Conservation (phyloP, 2,113 vertebrate genomes). For the Callospermophilus lateralis region DNA sequence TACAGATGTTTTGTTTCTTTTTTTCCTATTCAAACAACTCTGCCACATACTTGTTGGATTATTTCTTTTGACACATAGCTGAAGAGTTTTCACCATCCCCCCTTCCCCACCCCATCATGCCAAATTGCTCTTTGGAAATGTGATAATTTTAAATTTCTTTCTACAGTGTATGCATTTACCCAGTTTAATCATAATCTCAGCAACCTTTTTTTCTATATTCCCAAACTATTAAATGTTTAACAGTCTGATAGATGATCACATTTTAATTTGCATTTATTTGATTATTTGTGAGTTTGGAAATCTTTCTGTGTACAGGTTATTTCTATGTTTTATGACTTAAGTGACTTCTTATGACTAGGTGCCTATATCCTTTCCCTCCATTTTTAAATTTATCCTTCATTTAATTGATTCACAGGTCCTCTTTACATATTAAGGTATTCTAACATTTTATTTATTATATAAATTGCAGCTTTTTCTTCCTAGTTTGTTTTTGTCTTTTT, state of each 20-base stretch:
- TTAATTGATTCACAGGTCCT: not conserved
- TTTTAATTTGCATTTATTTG: conserved; percentile 34
- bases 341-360: conserved; percentile 10
- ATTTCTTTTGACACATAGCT: conserved; percentile 52
- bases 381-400: not conserved
- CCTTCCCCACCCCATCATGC: not conserved
- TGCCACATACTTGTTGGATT: not conserved
- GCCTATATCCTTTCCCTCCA: not conserved
- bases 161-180: not conserved
- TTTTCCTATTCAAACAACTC: not conserved
- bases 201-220: not conserved
- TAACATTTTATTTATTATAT: not conserved
- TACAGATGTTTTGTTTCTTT: not conserved
- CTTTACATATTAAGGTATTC: conserved; percentile 3
- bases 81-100: not conserved
- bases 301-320: conserved; percentile 19
- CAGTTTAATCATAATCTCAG: not conserved
- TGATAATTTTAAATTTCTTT: not conserved
- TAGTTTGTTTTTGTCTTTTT: conserved; percentile 36
- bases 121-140: not conserved
- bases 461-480: not conserved
- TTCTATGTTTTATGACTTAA: not conserved
- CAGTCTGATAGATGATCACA: not conserved
- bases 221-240: not conserved
- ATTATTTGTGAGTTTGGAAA: conserved; percentile 40